These are phyloP conservation scores for Myotis yumanensis DNA, from an alignment of 2,113 vertebrate genomes.

Conservation along the genomic window DNA sequence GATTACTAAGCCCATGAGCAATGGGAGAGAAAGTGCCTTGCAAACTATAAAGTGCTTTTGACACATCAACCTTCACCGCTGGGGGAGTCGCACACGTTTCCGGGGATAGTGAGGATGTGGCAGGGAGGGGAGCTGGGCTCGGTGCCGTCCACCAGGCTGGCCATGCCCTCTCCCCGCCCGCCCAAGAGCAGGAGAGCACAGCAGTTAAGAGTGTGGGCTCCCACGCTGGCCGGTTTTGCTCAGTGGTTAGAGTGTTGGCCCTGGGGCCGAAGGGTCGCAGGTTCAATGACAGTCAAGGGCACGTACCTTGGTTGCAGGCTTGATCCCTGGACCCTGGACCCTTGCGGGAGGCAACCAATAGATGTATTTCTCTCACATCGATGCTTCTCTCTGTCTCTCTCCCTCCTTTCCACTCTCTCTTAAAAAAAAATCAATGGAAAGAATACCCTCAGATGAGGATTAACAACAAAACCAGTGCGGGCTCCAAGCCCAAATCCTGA, in stretches of 20 bases:
- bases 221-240: too few species aligned
- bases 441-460: background rate
- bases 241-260: background rate
- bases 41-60: background rate
- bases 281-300: background rate
- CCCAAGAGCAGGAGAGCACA: background rate
- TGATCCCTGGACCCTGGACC: background rate
- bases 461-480: background rate
- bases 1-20: background rate
- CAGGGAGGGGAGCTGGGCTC: too few species aligned
- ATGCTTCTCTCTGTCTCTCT: too few species aligned
- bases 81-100: background rate
- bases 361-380: too few species aligned
- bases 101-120: too few species aligned
- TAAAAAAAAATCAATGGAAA: too few species aligned
- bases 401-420: too few species aligned
- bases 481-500: background rate
- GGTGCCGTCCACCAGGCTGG: too few species aligned
- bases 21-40: background rate
- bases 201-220: too few species aligned
- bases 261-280: too few species aligned
- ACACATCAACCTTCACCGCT: background rate
- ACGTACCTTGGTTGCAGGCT: background rate
- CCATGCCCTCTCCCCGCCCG: rapidly evolving
- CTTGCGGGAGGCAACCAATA: too few species aligned